Base-by-base conservation (phyloP, 1,140 invertebrate species). In the Lordiphosa clarofinis region DNA sequence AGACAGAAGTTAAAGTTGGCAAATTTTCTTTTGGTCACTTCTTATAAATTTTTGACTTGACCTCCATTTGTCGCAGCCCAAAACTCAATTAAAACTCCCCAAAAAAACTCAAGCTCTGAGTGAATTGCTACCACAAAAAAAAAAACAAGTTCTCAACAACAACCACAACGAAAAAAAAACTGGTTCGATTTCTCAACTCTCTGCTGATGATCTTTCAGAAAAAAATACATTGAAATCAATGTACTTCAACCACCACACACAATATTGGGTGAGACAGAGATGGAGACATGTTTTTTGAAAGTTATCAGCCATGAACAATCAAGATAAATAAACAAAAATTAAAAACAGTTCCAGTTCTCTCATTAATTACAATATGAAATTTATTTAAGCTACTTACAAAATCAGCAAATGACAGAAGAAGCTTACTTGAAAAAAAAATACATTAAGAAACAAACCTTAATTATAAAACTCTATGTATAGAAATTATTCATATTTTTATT, bases 21-120 rank as follows among this genome's bases (percentile, higher is more conserved):
- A 42, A 66, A 81, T 71, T 82, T 79, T 75, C 61, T 72, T 72
- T 75, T 36, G 24, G 35, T 24, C 31, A 60, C 65, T 67, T 44
- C 39, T 55, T 58, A 46, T 59, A 43, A 60, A 31, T 54, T 59
- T 54, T 68, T 38, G 40, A 49, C 38, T 43, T 76, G 73, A 81
- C 75, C 75, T 81, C 76, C 61, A 82, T 82, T 81, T 66, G 35
- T 10, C 11, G 38, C 40, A 37, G 46, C 55, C 37, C 54, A 58
- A 68, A 70, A 67, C 74, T 75, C 58, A 75, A 82, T 82, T 82
- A 75, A 79, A 82, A 70, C 50, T 49, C 58, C 33, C 47, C 55
- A 74, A 52, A 66, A 44, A 63, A 52, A 37, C 31, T 52, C 39
- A 31, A 50, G 35, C 10, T 50, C n/a, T 24, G 19, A 43, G 43